These are phyloP conservation scores for Proctacanthus coquilletti DNA, from an alignment of 1,140 invertebrate species.

Conservation along the genomic window DNA sequence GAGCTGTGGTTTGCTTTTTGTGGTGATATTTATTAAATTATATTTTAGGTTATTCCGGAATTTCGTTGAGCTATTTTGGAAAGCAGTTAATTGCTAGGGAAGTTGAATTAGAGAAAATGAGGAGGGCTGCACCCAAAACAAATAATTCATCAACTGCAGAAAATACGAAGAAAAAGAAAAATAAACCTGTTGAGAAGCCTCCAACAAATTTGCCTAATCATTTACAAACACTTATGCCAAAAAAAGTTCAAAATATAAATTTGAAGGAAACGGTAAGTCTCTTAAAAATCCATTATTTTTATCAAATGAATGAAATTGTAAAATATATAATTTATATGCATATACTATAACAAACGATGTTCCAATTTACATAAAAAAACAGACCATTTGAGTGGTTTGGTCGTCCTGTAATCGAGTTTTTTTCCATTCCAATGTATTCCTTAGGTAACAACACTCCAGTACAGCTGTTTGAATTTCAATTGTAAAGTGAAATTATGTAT, in stretches of 20 bases:
- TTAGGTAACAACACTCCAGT: too few species aligned
- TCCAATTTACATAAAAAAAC: too few species aligned
- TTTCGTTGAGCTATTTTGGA: slow-evolving; percentile 39
- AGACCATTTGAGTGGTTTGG: too few species aligned
- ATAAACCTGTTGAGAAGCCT: neutral
- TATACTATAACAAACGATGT: too few species aligned
- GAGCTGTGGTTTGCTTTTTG: neutral
- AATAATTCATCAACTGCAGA: neutral
- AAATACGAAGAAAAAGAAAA: slow-evolving; percentile 2
- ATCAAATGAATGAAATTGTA: too few species aligned
- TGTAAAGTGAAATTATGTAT: neutral
- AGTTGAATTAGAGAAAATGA: slow-evolving; percentile 55
- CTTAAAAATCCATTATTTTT: too few species aligned
- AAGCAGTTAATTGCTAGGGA: slow-evolving; percentile 66
- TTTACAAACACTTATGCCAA: slow-evolving; percentile 45
- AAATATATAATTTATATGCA: too few species aligned
- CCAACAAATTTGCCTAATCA: slow-evolving; percentile 39
- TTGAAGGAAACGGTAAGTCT: slow-evolving; percentile 31
- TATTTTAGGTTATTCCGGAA: slow-evolving; percentile 14
- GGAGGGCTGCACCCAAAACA: slow-evolving; percentile 29
- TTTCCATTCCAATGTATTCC: too few species aligned
- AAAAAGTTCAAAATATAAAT: slow-evolving; percentile 27
- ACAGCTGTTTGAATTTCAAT: slow-evolving; percentile 1
- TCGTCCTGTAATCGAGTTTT: too few species aligned
- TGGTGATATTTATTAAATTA: slow-evolving; percentile 1